A percentile compares a stretch with the other conserved stretches of the same genome.
These are phyloP conservation scores for Dryocosmus kuriphilus DNA, from an alignment of 2,888 invertebrate genomes.

Conservation along the genomic window DNA sequence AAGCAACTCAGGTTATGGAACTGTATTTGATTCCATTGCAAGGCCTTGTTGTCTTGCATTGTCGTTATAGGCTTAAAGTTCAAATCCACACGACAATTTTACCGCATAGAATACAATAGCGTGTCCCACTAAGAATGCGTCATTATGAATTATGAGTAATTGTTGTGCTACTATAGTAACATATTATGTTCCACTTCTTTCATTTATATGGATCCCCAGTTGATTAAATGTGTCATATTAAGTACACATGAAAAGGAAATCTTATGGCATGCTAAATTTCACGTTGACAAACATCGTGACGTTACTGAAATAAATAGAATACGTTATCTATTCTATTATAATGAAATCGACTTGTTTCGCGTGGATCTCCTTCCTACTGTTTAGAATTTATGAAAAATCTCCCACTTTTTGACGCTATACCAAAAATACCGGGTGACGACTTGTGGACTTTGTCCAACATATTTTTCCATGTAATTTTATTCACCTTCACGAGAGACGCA, in stretches of 20 bases:
- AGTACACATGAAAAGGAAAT: neutral
- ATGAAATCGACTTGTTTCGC: neutral
- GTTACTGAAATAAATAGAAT: neutral
- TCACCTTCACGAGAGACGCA: neutral
- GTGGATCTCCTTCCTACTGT: neutral
- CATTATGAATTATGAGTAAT: no score
- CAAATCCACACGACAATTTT: no score
- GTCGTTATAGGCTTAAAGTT: neutral
- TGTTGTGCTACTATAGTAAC: no score
- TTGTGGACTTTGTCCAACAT: conserved; percentile 14
- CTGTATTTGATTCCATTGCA: neutral
- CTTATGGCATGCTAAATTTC: neutral
- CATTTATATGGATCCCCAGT: no score
- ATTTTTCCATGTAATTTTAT: neutral
- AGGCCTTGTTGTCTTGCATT: neutral
- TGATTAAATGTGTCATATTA: neutral
- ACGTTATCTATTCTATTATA: neutral
- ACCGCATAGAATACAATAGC: no score
- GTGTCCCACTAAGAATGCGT: no score
- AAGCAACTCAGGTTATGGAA: neutral
- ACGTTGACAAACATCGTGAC: neutral
- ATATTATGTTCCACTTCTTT: no score
- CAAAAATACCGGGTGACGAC: neutral
- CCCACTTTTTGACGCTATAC: neutral
- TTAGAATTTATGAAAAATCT: neutral